phyloP scores from a whole-genome alignment of 2,113 vertebrate species.

The Ochotona curzoniae region DNA sequence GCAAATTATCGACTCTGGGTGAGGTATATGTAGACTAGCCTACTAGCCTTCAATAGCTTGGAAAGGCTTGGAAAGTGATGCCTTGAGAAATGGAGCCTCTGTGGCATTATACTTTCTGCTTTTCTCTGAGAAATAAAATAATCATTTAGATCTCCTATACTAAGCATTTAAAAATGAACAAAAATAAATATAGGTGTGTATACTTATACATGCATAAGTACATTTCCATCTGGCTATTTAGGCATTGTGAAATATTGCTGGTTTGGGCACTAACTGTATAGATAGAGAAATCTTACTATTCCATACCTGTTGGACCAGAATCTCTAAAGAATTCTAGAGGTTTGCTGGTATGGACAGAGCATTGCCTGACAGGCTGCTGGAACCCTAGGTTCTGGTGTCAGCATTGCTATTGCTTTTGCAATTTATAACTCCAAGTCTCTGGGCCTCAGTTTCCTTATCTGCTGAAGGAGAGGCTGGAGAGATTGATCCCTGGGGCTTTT shows the following conservation, averaged over 20 bases:
- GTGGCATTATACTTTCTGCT: slow-evolving; percentile 29
- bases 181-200: background rate
- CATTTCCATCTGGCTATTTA: slow-evolving; percentile 1
- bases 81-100: background rate
- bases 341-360: background rate
- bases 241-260: slow-evolving; percentile 18
- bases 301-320: slow-evolving; percentile 67
- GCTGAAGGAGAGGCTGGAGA: slow-evolving; percentile 39
- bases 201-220: background rate
- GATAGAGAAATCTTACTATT: slow-evolving; percentile 20
- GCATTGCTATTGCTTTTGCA: background rate
- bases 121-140: background rate
- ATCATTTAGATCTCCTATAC: slow-evolving; percentile 4
- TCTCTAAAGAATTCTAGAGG: slow-evolving; percentile 32
- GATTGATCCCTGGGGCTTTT: slow-evolving; percentile 65
- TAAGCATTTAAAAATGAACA: slow-evolving; percentile 29
- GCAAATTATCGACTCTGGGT: slow-evolving; percentile 19
- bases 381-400: background rate
- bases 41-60: background rate
- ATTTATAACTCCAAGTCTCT: slow-evolving; percentile 40
- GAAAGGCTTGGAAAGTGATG: slow-evolving; percentile 49
- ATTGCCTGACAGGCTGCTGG: background rate
- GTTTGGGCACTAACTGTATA: background rate
- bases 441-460: slow-evolving; percentile 75
- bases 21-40: slow-evolving; percentile 40